A percentile compares a stretch with the other conserved stretches of the same genome.
Evolutionary conservation across 2,113 vertebrate species (phyloP).

Genomic region (Gadus chalcogrammus): DNA sequence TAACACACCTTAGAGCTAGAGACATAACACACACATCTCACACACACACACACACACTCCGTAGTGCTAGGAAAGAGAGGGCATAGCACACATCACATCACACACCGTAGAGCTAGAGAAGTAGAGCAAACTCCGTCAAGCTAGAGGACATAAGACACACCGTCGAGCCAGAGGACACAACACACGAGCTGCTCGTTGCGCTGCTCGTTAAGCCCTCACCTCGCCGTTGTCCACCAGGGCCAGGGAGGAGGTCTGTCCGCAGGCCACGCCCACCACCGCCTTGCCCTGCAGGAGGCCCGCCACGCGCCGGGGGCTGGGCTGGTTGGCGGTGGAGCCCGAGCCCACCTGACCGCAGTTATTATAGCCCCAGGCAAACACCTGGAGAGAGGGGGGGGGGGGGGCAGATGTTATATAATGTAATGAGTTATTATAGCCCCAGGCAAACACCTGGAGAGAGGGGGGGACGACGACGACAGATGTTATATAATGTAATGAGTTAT

Average conservation of each 20-base stretch:
- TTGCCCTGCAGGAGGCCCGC: constrained; percentile 83
- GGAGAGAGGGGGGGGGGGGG: not conserved
- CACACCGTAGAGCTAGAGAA: no score
- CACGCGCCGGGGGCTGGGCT: constrained; percentile 85
- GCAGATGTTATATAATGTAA: no score
- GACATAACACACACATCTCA: no score
- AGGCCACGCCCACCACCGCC: constrained; percentile 78
- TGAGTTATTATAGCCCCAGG: no score
- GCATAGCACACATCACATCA: no score
- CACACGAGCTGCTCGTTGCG: constrained; percentile 12
- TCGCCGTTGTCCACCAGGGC: constrained; percentile 88
- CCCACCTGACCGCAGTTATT: constrained; percentile 95
- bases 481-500: no score
- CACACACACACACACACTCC: constrained; percentile 68
- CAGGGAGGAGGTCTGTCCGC: constrained; percentile 91
- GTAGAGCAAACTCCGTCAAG: no score
- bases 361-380: constrained; percentile 94
- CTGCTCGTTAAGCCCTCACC: constrained; percentile 65
- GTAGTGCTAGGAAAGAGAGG: no score
- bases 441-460: constrained; percentile 71
- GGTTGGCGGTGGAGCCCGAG: constrained; percentile 91
- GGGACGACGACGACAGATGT: not conserved
- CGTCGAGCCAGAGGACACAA: not conserved
- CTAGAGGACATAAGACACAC: not conserved
- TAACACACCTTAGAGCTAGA: no score